Evolutionary conservation across 2,113 vertebrate genomes (phyloP).

Genomic region (Gymnarchus niloticus): DNA sequence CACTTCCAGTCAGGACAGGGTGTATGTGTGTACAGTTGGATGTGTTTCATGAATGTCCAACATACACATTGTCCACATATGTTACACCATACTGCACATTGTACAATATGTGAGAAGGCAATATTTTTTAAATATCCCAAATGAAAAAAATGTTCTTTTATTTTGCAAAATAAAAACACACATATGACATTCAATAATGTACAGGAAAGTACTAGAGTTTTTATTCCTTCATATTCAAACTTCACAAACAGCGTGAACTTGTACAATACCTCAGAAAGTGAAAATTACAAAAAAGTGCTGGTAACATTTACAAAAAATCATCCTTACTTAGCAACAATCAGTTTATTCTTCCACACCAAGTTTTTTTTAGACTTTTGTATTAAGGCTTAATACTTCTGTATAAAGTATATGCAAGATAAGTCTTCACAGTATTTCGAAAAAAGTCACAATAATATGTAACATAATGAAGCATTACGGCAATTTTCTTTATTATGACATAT

Average conservation of each 20-base stretch:
- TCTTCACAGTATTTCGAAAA: constrained; percentile 83
- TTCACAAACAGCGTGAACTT: constrained; percentile 84
- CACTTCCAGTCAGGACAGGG: no score
- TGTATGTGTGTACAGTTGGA: no score
- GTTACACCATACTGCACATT: neutral
- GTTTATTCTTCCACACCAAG: constrained; percentile 74
- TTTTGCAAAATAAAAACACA: constrained; percentile 30
- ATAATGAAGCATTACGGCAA: constrained; percentile 81
- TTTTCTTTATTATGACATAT: constrained; percentile 81
- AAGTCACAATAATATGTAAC: constrained; percentile 83
- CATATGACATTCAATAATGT: constrained; percentile 64
- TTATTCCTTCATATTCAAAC: constrained; percentile 85
- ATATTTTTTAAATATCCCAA: neutral
- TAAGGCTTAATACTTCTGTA: constrained; percentile 85
- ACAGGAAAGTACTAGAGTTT: constrained; percentile 78
- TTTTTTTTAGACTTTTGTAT: constrained; percentile 80
- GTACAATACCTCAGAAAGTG: constrained; percentile 83
- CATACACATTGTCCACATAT: neutral
- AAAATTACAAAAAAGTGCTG: constrained; percentile 84
- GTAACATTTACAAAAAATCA: constrained; percentile 84
- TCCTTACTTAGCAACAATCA: constrained; percentile 83
- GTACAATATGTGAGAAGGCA: neutral
- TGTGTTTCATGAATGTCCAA: no score
- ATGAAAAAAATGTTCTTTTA: neutral
- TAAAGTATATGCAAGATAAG: constrained; percentile 85